These are phyloP conservation scores for Tenualosa thibaudeaui DNA, from an alignment of 2,797 vertebrate species.

Conservation along the genomic window DNA sequence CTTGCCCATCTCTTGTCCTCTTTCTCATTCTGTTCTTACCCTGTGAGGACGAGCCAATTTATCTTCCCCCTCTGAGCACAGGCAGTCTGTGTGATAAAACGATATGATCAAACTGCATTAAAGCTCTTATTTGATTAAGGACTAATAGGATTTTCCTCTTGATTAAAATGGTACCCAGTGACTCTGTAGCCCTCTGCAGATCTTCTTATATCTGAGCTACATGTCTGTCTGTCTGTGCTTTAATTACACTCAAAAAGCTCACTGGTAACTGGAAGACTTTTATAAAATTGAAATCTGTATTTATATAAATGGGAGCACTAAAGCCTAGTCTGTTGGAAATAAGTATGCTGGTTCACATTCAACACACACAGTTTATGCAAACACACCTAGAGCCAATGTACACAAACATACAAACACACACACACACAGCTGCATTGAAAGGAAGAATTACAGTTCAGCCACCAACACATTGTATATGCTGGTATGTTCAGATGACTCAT, in stretches of 20 bases:
- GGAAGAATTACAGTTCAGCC: background rate
- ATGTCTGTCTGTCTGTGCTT: background rate
- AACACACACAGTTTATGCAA: background rate
- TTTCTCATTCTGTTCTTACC: background rate
- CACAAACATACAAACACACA: no score
- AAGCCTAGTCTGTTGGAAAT: background rate
- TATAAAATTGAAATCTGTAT: no score
- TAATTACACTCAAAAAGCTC: background rate
- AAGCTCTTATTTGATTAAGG: background rate
- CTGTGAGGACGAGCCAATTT: background rate
- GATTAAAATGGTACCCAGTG: background rate
- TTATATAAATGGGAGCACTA: background rate
- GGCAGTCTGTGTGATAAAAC: background rate
- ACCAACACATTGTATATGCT: background rate
- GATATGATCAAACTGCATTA: slow-evolving; percentile 5
- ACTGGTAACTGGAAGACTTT: background rate
- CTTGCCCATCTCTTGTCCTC: background rate
- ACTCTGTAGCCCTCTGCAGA: background rate
- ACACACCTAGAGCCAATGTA: no score
- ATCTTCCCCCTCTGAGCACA: background rate
- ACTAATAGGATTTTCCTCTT: background rate
- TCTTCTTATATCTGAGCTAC: background rate
- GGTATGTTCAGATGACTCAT: no score
- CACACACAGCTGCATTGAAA: background rate
- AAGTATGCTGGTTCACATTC: background rate